Evolutionary conservation across 2,113 vertebrate genomes (phyloP), one percentile per base, ranked within the genome.

Genomic region (Falco punctatus): DNA sequence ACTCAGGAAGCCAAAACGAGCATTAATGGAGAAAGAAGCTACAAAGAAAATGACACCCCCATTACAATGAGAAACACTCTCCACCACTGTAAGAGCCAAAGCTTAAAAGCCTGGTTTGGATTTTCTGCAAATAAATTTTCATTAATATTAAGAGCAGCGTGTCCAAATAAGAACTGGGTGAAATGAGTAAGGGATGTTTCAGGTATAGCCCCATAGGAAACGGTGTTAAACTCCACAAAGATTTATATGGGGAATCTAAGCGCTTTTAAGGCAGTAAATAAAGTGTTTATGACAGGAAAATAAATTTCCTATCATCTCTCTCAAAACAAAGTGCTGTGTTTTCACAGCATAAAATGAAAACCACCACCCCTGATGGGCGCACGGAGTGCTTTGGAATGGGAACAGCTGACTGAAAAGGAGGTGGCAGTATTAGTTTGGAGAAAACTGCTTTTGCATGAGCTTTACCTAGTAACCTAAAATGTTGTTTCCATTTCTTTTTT

Each of bases 341-440:
- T 93, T 80, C 87, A 85, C 59, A 83, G 69, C 33, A 54, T 28
- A 81, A 92, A 88, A 88, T 69, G 66, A 94, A 91, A 92, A 88
- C 49, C 80, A 85, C 16, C 71, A 85, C 80, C 82, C n/a, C n/a
- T 49, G 89, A 96, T 4, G 13, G 67, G 72, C 79, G 27, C 0
- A 0, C 77, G 32, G 55, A 92, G 74, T 81, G 83, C 70, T 97
- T 81, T 91, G 74, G 59, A 90, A 90, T 91, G 70, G 49, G 91
- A 91, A 73, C 17, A 70, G 52, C 57, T 81, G 80, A 72, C 48
- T 20, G 2, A 70, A 81, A 90, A 79, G 48, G 86, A 86, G 59
- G 71, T 6, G 32, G 24, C 28, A 57, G 8, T 78, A 77, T 69
- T 81, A 78, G 58, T 75, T 64, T 65, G 42, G 42, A 73, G 74